Conservation (phyloP, 2,113 vertebrate species). For the Abramis brama region DNA sequence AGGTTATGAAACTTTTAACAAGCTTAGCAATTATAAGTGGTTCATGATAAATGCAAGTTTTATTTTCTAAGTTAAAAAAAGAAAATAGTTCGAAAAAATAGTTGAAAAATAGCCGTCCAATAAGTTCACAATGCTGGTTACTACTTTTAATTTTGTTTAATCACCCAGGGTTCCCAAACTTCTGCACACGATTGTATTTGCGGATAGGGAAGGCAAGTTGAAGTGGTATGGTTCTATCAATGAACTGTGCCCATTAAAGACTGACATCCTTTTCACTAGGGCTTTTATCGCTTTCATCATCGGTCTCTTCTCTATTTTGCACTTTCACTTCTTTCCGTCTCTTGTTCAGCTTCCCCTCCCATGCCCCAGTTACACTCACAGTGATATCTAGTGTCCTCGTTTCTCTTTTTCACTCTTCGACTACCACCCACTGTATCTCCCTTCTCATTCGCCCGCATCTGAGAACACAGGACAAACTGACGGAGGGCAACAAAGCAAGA, state of each 20-base stretch:
- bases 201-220: neutral
- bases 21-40: neutral
- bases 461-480: conserved; percentile 12
- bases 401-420: conserved; percentile 23
- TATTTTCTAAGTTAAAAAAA: neutral
- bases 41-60: neutral
- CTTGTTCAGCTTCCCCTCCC: conserved; percentile 32
- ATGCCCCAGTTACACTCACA: conserved; percentile 37
- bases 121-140: neutral
- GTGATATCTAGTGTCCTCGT: conserved; percentile 40
- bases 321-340: conserved; percentile 37
- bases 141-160: neutral
- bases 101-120: neutral
- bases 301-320: conserved; percentile 33
- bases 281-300: neutral
- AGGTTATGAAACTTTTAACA: neutral
- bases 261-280: neutral
- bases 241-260: neutral
- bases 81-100: no score
- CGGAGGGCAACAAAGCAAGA: conserved; percentile 10
- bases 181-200: neutral
- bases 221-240: neutral
- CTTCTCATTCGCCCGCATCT: conserved; percentile 22
- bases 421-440: neutral
- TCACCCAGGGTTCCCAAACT: neutral